Evolutionary conservation across 1,140 invertebrate species (phyloP).

Genomic region (Augochlora pura): DNA sequence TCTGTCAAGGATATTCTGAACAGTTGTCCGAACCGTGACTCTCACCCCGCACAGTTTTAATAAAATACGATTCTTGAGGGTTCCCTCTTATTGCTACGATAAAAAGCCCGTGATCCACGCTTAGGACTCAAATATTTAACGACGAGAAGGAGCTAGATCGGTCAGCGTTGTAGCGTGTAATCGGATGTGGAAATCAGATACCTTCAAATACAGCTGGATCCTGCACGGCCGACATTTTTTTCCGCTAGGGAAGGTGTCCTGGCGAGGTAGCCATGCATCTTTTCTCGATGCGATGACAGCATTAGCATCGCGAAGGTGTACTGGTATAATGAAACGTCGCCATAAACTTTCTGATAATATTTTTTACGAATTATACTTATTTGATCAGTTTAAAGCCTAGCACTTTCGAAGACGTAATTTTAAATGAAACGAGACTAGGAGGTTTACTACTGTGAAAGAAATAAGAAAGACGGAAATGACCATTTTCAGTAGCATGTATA

Average conservation of each 20-base stretch:
- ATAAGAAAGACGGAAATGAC: neutral
- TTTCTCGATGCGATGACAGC: neutral
- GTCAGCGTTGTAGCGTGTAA: conserved; percentile 68
- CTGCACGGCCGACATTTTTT: conserved; percentile 11
- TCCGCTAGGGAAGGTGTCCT: conserved; percentile 20
- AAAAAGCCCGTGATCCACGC: neutral
- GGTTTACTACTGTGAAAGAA: too few species aligned
- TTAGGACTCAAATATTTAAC: conserved; percentile 40
- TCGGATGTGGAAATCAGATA: conserved; percentile 71
- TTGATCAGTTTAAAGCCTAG: too few species aligned
- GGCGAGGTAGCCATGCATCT: neutral
- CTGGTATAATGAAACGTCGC: neutral
- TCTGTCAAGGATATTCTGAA: too few species aligned
- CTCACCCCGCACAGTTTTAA: neutral
- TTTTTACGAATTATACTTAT: too few species aligned
- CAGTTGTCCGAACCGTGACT: too few species aligned
- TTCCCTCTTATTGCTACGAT: neutral
- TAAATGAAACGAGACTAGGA: too few species aligned
- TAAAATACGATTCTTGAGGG: neutral
- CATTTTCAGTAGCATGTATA: conserved; percentile 27
- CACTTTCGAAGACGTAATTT: too few species aligned
- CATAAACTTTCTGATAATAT: neutral
- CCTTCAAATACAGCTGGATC: conserved; percentile 76
- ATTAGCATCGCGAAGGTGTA: neutral
- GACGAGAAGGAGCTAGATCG: conserved; percentile 11